These are phyloP conservation scores for Diprion similis DNA, from an alignment of 1,140 invertebrate species.

Conservation along the genomic window DNA sequence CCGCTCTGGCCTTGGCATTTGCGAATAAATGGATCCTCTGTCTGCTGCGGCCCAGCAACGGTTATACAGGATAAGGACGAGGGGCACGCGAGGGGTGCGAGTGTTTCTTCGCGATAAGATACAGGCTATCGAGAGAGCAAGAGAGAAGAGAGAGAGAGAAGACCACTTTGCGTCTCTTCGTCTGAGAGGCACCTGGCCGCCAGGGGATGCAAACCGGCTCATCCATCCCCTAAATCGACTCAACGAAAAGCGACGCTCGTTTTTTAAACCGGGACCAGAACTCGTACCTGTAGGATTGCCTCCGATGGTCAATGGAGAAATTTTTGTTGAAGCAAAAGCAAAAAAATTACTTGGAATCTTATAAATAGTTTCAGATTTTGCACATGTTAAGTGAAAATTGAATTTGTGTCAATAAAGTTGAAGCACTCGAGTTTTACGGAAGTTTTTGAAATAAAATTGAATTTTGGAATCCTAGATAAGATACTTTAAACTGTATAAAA, in stretches of 20 bases:
- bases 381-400: too few relatives aligned
- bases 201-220: conserved; percentile 19
- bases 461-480: too few relatives aligned
- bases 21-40: conserved; percentile 60
- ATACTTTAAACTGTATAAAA: too few relatives aligned
- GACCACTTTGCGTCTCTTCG: conserved; percentile 31
- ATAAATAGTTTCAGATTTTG: too few relatives aligned
- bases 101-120: conserved; percentile 58
- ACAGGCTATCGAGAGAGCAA: conserved; percentile 41
- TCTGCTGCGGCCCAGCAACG: conserved; percentile 30
- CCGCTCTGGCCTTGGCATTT: conserved; percentile 53
- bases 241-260: conserved; percentile 22
- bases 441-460: too few relatives aligned
- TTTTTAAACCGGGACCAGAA: neutral
- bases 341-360: too few relatives aligned
- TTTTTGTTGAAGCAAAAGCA: too few relatives aligned
- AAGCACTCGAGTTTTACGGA: too few relatives aligned
- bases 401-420: too few relatives aligned
- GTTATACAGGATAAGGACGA: neutral
- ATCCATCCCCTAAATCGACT: conserved; percentile 28
- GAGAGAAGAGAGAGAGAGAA: neutral
- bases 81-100: conserved; percentile 36
- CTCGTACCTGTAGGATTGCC: too few relatives aligned
- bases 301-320: too few relatives aligned
- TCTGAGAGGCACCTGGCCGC: conserved; percentile 23